Conservation (phyloP, 2,888 invertebrate genomes). For the Apotomis betuletana region DNA sequence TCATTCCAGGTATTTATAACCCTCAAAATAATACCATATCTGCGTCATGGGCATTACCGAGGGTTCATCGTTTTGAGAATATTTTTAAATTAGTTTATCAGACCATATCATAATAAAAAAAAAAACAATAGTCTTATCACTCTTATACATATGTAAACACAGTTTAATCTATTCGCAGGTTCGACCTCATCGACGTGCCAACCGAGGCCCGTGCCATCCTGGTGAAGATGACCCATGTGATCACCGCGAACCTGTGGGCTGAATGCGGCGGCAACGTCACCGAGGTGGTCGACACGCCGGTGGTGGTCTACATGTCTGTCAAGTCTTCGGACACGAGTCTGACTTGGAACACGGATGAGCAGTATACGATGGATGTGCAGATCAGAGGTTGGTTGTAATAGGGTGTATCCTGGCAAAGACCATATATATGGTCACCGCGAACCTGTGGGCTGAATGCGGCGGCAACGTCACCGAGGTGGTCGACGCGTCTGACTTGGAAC, state of each 20-base stretch:
- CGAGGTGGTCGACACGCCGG: conserved; percentile 73
- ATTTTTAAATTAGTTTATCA: too few relatives aligned
- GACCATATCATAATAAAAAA: too few relatives aligned
- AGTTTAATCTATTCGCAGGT: conserved; percentile 58
- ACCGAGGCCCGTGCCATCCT: conserved; percentile 77
- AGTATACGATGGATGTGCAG: conserved; percentile 85
- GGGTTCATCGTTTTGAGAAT: too few relatives aligned
- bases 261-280: conserved; percentile 81
- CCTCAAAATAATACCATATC: too few relatives aligned
- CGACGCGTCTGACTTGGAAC: conserved; percentile 84
- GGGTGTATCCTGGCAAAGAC: conserved; percentile 76
- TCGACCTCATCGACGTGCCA: conserved; percentile 79
- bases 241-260: conserved; percentile 81
- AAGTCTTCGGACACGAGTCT: conserved; percentile 76
- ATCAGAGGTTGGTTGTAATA: conserved; percentile 73
- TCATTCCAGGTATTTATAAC: too few relatives aligned
- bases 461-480: conserved; percentile 66
- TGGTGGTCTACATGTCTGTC: conserved; percentile 84
- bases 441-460: conserved; percentile 84
- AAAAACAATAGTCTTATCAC: too few relatives aligned
- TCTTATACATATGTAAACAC: too few relatives aligned
- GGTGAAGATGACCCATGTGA: conserved; percentile 81
- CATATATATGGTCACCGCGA: conserved; percentile 81
- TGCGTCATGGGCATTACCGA: too few relatives aligned
- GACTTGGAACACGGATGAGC: conserved; percentile 88